Evolutionary conservation across 2,888 invertebrate genomes (phyloP).

Genomic region (Axea sp.): DNA sequence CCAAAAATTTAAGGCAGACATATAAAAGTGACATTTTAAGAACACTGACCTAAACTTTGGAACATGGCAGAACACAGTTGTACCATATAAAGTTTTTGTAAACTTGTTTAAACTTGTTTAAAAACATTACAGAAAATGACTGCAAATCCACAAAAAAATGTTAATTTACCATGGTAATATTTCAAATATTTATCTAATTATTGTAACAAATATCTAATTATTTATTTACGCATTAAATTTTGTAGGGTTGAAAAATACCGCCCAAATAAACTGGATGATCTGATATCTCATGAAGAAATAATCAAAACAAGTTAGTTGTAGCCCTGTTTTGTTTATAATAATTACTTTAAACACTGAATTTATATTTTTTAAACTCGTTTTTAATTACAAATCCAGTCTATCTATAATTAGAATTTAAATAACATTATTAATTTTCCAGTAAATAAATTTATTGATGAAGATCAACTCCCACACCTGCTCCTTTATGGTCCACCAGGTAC

Average conservation of each 20-base stretch:
- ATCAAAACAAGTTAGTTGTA: conserved; percentile 91
- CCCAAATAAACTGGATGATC: conserved; percentile 92
- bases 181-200: neutral
- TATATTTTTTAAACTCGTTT: too few relatives aligned
- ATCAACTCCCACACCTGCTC: conserved; percentile 95
- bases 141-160: neutral
- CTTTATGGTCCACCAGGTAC: conserved; percentile 99
- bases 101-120: neutral
- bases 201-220: neutral
- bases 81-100: too few relatives aligned
- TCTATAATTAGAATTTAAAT: too few relatives aligned
- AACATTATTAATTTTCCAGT: too few relatives aligned
- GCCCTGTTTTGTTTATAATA: too few relatives aligned
- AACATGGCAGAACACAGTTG: too few relatives aligned
- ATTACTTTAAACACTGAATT: too few relatives aligned
- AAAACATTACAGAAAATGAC: conserved; percentile 24
- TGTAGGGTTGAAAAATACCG: conserved; percentile 99
- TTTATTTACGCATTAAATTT: neutral
- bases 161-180: conserved; percentile 30
- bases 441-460: conserved; percentile 92
- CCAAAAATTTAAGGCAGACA: too few relatives aligned
- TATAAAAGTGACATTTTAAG: too few relatives aligned
- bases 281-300: conserved; percentile 98
- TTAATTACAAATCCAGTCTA: too few relatives aligned
- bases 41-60: too few relatives aligned